Evolutionary conservation across 2,888 invertebrate genomes (phyloP).

Genomic region (Harpalus rubripes): DNA sequence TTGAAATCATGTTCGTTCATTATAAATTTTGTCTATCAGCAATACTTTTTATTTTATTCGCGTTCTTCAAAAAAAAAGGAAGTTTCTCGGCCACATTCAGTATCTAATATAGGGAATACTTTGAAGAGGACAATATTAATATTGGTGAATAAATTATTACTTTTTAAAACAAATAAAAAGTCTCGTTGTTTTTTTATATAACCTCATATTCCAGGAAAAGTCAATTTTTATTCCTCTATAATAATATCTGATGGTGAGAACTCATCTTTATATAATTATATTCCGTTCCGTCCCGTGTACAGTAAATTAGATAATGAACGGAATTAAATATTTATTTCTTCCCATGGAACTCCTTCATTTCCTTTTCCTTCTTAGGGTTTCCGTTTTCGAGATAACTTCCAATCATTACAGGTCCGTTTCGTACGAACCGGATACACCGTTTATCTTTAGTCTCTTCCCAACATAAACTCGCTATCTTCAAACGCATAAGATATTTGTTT

Average conservation of each 20-base stretch:
- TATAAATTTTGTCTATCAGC: too few relatives aligned
- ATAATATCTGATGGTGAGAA: background rate
- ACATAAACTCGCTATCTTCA: background rate
- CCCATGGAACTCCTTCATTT: constrained; percentile 42
- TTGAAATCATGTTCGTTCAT: too few relatives aligned
- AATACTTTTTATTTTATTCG: too few relatives aligned
- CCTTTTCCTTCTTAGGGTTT: constrained; percentile 41
- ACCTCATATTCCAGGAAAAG: background rate
- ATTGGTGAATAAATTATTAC: too few relatives aligned
- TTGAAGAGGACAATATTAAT: too few relatives aligned
- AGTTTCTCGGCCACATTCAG: too few relatives aligned
- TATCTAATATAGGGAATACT: too few relatives aligned
- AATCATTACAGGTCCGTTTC: background rate
- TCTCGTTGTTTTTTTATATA: background rate
- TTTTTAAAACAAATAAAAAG: too few relatives aligned
- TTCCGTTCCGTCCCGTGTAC: constrained; percentile 16
- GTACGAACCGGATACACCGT: background rate
- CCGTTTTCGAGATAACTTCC: constrained; percentile 39
- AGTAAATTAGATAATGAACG: constrained; percentile 39
- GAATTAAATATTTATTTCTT: constrained; percentile 48
- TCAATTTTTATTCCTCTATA: background rate
- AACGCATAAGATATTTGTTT: background rate
- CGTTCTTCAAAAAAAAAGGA: too few relatives aligned
- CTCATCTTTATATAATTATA: background rate
- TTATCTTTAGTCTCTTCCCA: background rate